Evolutionary conservation across 2,113 vertebrate genomes (phyloP), one percentile per base, ranked within the genome.

Genomic region (Odontophorus gujanensis): DNA sequence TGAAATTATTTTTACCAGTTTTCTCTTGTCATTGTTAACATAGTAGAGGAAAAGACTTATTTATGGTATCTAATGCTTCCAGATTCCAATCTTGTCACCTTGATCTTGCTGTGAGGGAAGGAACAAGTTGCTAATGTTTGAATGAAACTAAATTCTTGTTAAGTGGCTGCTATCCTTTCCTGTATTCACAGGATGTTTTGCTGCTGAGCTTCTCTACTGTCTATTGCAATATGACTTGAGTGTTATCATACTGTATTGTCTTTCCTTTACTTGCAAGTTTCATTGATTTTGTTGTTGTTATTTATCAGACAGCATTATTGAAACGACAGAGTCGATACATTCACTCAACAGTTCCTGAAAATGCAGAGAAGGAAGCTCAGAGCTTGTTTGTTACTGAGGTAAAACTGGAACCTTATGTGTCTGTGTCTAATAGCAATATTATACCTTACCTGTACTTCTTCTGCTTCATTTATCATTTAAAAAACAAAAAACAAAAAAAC

Each of bases 311-410:
- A 45, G 98, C 97, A 25, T 98, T 98, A 71, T 53, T 99, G 97
- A 98, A 98, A 77, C 98, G 99, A 6, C 99, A 99, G 85, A 98
- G 98, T 77, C 98, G 98, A 53, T 99, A 99, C 7, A n/a, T 98
- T 34, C 97, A 87, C 90, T 98, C 99, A n/a, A 99, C 99, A 1
- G 98, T 99, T 93, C 99, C 99, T 77, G 98, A 98, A 53, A 98
- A 99, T 6, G 99, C 99, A 21, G 98, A 98, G 90, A 98, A 98
- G 85, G 98, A 98, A 50, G 99, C 99, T 20, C 98, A 99, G 85
- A 99, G 98, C 93, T 97, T 99, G 58, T 99, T 99, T 91, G 99
- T 99, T 62, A 99, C 98, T 81, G 99, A 99, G 99, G 99, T 99
- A 97, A 97, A 85, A 38, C 4, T 67, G 77, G 30, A 84, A 61